phyloP scores from a whole-genome alignment of 2,888 invertebrate genomes.

The Trissolcus japonicus region DNA sequence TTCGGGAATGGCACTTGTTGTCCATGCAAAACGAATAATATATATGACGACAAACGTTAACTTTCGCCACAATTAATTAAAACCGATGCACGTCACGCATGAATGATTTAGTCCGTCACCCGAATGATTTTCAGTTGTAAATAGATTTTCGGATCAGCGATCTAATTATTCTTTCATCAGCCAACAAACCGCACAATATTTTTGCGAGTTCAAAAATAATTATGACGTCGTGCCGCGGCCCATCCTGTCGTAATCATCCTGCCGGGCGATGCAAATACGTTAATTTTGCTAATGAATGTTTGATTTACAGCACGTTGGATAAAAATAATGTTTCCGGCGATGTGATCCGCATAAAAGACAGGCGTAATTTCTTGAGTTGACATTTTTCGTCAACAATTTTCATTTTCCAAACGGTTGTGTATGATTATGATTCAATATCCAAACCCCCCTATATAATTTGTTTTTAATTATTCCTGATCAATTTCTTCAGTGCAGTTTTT shows the following conservation, averaged over 20 bases:
- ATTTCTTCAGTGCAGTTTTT: slow-evolving; percentile 7
- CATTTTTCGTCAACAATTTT: no score
- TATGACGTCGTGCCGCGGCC: slow-evolving; percentile 15
- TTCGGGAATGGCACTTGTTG: slow-evolving; percentile 8
- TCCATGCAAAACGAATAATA: slow-evolving; percentile 52
- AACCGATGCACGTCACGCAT: slow-evolving; percentile 45
- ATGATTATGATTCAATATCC: not conserved
- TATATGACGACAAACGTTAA: slow-evolving; percentile 48
- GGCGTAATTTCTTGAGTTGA: no score
- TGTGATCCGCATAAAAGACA: no score
- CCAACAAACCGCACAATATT: slow-evolving; percentile 44
- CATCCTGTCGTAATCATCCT: not conserved
- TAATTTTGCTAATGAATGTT: slow-evolving; percentile 34
- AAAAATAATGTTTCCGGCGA: slow-evolving; percentile 14
- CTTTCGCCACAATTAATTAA: slow-evolving; percentile 52
- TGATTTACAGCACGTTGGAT: slow-evolving; percentile 27
- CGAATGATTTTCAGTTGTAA: slow-evolving; percentile 54
- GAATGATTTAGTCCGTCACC: slow-evolving; percentile 43
- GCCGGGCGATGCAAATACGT: not conserved
- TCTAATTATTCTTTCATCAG: slow-evolving; percentile 53
- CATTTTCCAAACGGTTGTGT: not conserved
- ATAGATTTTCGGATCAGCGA: slow-evolving; percentile 53
- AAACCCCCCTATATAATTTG: no score
- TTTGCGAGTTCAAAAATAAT: slow-evolving; percentile 42
- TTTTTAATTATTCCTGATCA: no score